Evolutionary conservation across 2,888 invertebrate species (phyloP).

Genomic region (Pantelozetes paolii): DNA sequence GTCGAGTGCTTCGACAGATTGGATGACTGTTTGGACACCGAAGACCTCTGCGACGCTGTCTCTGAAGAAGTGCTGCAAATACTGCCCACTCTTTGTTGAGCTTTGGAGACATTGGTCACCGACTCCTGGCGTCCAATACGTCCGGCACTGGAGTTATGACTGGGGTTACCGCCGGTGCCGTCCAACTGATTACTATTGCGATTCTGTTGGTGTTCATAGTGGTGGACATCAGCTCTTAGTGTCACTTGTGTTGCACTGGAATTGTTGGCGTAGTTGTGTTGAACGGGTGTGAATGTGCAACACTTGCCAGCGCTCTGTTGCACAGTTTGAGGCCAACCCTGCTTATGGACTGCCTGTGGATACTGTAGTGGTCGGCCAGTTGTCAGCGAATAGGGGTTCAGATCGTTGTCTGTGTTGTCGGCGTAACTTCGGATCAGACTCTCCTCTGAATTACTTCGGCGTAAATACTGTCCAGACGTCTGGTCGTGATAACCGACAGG

Average conservation of each 20-base stretch:
- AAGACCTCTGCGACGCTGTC: constrained; percentile 44
- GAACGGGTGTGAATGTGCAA: not conserved
- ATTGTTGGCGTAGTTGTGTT: not conserved
- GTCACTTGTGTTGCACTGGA: constrained; percentile 28
- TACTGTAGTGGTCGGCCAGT: not conserved
- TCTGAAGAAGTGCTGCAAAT: constrained; percentile 46
- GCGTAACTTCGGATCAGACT: constrained; percentile 48
- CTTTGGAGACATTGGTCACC: not conserved
- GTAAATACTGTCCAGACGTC: constrained; percentile 45
- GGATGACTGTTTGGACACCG: constrained; percentile 11
- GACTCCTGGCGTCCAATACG: not conserved
- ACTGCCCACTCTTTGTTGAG: constrained; percentile 45
- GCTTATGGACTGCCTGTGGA: constrained; percentile 1
- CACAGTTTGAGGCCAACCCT: not conserved
- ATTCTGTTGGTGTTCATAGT: constrained; percentile 44
- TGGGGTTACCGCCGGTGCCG: constrained; percentile 36
- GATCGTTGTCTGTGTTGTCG: constrained; percentile 43
- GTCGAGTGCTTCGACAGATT: constrained; percentile 39
- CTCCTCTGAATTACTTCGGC: constrained; percentile 55
- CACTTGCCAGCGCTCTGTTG: not conserved
- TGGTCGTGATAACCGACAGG: not conserved
- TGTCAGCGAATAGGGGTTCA: not conserved
- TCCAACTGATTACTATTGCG: constrained; percentile 35
- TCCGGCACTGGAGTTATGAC: constrained; percentile 40
- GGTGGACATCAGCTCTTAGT: constrained; percentile 19